Evolutionary conservation across 2,888 invertebrate species (phyloP).

Genomic region (Nemotelus nigrinus): DNA sequence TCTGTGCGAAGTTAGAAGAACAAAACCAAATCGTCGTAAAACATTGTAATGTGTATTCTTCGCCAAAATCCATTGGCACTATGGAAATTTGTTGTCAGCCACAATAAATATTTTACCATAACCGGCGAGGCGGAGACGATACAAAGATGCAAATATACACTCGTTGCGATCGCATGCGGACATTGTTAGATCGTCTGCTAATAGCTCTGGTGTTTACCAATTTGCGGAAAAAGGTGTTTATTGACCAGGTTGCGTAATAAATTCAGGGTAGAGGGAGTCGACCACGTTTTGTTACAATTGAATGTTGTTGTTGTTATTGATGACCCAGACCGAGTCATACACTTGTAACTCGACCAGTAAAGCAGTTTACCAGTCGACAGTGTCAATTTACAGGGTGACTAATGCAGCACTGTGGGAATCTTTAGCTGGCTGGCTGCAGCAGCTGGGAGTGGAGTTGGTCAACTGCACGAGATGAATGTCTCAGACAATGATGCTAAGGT

Average conservation of each 20-base stretch:
- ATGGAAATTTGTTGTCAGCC: conserved; percentile 17
- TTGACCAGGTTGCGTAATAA: conserved; percentile 34
- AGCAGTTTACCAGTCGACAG: background rate
- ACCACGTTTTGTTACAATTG: too few species aligned
- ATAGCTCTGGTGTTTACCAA: conserved; percentile 18
- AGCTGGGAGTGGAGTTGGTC: too few species aligned
- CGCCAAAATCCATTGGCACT: background rate
- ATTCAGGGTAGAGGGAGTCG: background rate
- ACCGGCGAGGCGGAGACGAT: background rate
- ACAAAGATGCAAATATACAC: background rate
- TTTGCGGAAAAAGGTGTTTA: conserved; percentile 41
- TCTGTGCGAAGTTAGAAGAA: too few species aligned
- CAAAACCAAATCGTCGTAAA: background rate
- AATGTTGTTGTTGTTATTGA: too few species aligned
- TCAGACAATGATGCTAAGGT: background rate
- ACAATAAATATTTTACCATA: conserved; percentile 10
- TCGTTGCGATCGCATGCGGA: conserved; percentile 1
- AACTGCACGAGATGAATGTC: too few species aligned
- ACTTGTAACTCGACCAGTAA: background rate
- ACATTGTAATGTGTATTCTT: conserved; percentile 17
- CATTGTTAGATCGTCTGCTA: background rate
- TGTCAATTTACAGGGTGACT: conserved; percentile 36
- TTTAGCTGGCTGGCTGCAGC: background rate
- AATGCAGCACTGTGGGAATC: conserved; percentile 25
- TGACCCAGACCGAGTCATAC: background rate